Evolutionary conservation across 2,888 invertebrate genomes (phyloP), one percentile per base, ranked within the genome.

Genomic region (Drosophila multiciliata): DNA sequence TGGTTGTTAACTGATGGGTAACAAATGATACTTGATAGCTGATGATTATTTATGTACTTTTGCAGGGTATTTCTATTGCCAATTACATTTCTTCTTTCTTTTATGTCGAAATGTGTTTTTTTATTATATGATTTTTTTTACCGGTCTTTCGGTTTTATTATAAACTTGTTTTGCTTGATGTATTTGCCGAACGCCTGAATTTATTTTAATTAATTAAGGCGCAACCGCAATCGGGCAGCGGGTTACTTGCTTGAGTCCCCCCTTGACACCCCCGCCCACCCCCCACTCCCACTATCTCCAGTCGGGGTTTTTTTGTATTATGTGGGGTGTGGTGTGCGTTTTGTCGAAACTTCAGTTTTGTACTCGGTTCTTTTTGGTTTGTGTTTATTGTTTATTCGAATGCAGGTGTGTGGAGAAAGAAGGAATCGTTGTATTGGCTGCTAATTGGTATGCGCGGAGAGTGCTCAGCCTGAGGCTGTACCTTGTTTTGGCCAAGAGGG

Each of bases 121-220:
- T 40, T 17, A 15, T 58, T 53, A 40, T 12, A 53, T 52, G 57
- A 48, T 53, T 35, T 40, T 52, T 26, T 29, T 52, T 53, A 32
- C 26, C 3, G 29, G 50, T 29, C 17, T 32, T 35, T 45, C 15
- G 23, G 15, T 26, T 57, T 36, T 68, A 45, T 52, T 73, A 62
- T 78, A 65, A 62, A 66, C 65, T 74, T 70, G 74, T 69, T 54
- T 66, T 67, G 35, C 50, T 15, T 55, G 62, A 17, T 77, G 76
- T 79, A 77, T 70, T 79, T 77, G 70, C 61, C 48, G 77, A 66
- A 58, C 70, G 71, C 64, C 75, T 79, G 66, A 79, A 66, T 71
- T 75, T 75, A 79, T 77, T 79, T 79, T 71, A 75, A 79, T 75
- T 75, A 70, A 79, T 79, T 79, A 61, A 79, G 63, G 49, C 60